Conservation (phyloP, 92 coral and sea anemone species). For the Metridium senile region DNA sequence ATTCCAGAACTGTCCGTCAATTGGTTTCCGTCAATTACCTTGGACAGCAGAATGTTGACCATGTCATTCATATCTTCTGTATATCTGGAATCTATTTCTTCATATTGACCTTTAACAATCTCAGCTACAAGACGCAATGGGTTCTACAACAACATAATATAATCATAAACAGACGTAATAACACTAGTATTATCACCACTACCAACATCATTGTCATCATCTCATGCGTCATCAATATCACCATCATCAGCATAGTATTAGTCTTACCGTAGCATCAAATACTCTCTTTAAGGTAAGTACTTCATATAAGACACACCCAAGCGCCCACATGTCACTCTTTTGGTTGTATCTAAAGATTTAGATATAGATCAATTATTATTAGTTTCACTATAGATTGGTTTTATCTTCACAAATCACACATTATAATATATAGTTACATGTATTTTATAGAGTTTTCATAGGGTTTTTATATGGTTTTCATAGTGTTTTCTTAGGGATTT, state of each 20-base stretch:
- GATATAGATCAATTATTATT: background rate
- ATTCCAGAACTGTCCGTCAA: too few relatives aligned
- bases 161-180: background rate
- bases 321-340: conserved; percentile 98
- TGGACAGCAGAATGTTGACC: conserved; percentile 61
- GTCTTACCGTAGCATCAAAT: conserved; percentile 95
- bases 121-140: conserved; percentile 93
- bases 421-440: too few relatives aligned
- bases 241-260: background rate
- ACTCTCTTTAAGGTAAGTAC: conserved; percentile 89
- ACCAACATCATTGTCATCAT: background rate
- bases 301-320: conserved; percentile 96
- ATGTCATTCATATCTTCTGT: conserved; percentile 77
- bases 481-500: too few relatives aligned
- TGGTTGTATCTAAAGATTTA: conserved; percentile 72
- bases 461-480: too few relatives aligned
- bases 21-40: too few relatives aligned
- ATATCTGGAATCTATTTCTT: conserved; percentile 74
- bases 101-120: conserved; percentile 92
- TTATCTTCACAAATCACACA: too few relatives aligned
- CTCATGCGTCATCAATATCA: background rate
- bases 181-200: background rate
- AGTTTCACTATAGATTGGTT: too few relatives aligned
- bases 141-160: conserved; percentile 50
- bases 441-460: too few relatives aligned